A percentile compares a stretch with the other conserved stretches of the same genome.
Conservation (phyloP, 2,888 invertebrate genomes). For the Amblyjoppa proteus region DNA sequence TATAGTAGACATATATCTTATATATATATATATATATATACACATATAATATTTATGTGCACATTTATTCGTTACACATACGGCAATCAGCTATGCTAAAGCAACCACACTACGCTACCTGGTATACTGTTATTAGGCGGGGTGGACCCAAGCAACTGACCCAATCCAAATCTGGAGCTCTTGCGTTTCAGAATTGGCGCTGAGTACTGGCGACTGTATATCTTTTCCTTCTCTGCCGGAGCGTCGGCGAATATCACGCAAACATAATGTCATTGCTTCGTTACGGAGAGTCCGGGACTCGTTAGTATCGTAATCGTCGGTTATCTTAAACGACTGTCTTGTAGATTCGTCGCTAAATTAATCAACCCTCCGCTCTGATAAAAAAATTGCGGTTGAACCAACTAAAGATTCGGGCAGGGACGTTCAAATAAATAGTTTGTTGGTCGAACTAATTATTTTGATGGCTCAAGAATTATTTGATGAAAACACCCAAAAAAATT, state of each 20-base stretch:
- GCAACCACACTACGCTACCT: conserved; percentile 86
- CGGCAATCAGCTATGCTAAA: conserved; percentile 69
- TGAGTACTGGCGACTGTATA: conserved; percentile 96
- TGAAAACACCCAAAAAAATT: too few relatives aligned
- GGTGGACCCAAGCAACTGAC: conserved; percentile 90
- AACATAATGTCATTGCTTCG: conserved; percentile 32
- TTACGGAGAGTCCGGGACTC: conserved; percentile 43
- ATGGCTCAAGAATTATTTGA: too few relatives aligned
- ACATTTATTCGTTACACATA: conserved; percentile 70
- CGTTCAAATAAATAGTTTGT: too few relatives aligned
- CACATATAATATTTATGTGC: conserved; percentile 47
- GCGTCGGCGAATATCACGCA: conserved; percentile 33
- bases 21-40: conserved; percentile 51
- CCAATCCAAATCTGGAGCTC: conserved; percentile 96
- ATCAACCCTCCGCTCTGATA: too few relatives aligned
- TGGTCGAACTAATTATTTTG: too few relatives aligned
- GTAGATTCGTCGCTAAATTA: neutral
- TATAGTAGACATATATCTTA: conserved; percentile 38
- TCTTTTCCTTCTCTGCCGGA: conserved; percentile 92
- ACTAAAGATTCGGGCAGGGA: too few relatives aligned
- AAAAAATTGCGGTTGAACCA: too few relatives aligned
- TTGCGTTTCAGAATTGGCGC: conserved; percentile 97
- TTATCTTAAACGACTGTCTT: neutral
- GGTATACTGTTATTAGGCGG: conserved; percentile 87
- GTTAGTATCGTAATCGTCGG: conserved; percentile 26